Conservation (phyloP, 2,797 vertebrate species). For the Cuniculus paca region DNA sequence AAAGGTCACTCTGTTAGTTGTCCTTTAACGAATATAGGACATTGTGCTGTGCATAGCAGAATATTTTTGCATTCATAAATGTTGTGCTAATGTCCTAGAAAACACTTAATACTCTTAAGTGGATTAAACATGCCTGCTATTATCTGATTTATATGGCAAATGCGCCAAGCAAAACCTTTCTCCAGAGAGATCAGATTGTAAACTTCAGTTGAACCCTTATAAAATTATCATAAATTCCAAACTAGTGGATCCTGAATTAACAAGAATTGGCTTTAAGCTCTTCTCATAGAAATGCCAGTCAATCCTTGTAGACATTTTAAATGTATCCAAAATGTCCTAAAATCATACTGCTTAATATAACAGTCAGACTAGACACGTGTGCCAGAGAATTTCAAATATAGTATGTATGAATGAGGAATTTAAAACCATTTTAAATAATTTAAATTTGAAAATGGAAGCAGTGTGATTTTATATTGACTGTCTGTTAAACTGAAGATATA, state of each 20-base stretch:
- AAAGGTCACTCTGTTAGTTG: constrained; percentile 46
- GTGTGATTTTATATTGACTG: constrained; percentile 30
- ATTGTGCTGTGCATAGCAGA: constrained; percentile 65
- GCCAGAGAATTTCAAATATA: background rate
- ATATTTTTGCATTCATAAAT: constrained; percentile 77
- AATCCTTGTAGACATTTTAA: constrained; percentile 48
- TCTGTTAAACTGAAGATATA: constrained; percentile 31
- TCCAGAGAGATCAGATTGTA: constrained; percentile 73
- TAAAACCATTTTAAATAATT: constrained; percentile 30
- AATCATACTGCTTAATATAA: constrained; percentile 33
- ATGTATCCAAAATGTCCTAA: constrained; percentile 47
- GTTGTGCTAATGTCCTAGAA: constrained; percentile 69
- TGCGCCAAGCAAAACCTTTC: constrained; percentile 76
- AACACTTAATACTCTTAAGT: constrained; percentile 80
- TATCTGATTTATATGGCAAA: constrained; percentile 78
- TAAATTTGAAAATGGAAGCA: constrained; percentile 42
- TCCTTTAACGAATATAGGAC: constrained; percentile 73
- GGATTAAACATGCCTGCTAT: constrained; percentile 78
- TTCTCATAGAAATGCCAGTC: constrained; percentile 32
- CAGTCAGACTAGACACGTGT: background rate
- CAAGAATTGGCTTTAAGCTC: constrained; percentile 65
- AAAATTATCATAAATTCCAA: constrained; percentile 78
- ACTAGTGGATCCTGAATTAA: constrained; percentile 67
- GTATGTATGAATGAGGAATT: constrained; percentile 15
- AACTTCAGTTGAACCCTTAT: constrained; percentile 80